These are phyloP conservation scores for Eriosoma lanigerum DNA, from an alignment of 1,140 invertebrate genomes.

Conservation along the genomic window DNA sequence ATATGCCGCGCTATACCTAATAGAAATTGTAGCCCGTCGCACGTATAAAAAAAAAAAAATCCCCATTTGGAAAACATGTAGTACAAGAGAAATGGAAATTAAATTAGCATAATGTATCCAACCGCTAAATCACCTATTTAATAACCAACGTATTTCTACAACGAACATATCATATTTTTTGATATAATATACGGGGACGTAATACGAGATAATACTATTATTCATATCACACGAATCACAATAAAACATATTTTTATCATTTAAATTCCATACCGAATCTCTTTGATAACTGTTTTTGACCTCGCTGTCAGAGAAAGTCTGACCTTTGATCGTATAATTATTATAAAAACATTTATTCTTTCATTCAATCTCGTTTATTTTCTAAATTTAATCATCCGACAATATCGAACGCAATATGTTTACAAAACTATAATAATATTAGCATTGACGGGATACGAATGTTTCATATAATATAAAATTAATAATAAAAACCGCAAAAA, in stretches of 20 bases:
- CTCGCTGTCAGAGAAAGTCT: neutral
- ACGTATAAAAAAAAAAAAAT: neutral
- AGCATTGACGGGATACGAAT: no score
- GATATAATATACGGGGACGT: neutral
- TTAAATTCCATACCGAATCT: no score
- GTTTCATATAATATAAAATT: no score
- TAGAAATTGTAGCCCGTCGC: neutral
- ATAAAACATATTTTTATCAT: no score
- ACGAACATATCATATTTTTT: neutral
- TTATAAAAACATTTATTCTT: no score
- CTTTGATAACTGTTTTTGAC: neutral
- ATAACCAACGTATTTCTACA: neutral
- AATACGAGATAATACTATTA: neutral
- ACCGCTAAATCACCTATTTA: neutral
- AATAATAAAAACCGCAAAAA: no score
- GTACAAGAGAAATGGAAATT: slow-evolving; percentile 12
- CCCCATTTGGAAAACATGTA: neutral
- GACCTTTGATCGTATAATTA: no score
- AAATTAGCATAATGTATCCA: slow-evolving; percentile 6
- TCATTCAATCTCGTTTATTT: no score
- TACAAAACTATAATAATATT: no score
- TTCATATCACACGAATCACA: neutral
- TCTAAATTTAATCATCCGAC: no score
- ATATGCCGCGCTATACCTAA: neutral
- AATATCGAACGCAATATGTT: no score